Evolutionary conservation across 2,797 vertebrate genomes (phyloP), one percentile per base, ranked within the genome.

Genomic region (Argyrosomus regius): DNA sequence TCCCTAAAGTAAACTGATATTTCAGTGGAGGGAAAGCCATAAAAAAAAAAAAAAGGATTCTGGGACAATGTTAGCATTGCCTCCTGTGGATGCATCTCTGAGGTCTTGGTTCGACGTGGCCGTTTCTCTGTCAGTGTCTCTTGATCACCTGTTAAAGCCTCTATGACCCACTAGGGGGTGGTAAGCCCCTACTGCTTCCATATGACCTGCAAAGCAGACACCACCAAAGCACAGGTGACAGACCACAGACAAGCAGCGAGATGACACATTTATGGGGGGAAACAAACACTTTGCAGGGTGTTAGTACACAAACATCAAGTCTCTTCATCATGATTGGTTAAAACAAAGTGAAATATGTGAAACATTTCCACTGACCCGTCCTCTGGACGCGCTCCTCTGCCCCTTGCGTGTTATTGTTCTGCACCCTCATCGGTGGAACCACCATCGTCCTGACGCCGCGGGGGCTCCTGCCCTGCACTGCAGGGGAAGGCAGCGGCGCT

Each of bases 351-450:
- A n/a, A 52, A 6, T 5, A 24, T 26, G 4, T 16, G 5, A 2
- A 58, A 22, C 4, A 17, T 12, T 24, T 39, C 4, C 48, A 89
- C 88, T 90, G 83, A 99, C 98, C 96, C 80, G 90, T 92, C 88
- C 96, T 97, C 75, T 93, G 93, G 67, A 94, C 84, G 61, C 93
- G 96, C 45, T 96, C 96, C 17, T 96, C 95, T 1, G 45, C 68
- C 22, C 78, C 80, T 56, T 75, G 83, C 67, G 91, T 88, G 92
- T 96, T 92, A 80, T 95, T 96, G 91, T 96, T 97, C 83, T 96
- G 96, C 81, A 97, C 94, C 81, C 95, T 96, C 94, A 98, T 94
- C 14, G 97, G 97, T 54, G 97, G 98, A 64, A 98, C 97, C 88
- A 98, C 95, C 91, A 99, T 96, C 0, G 97, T 96, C 90, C 97